Conservation (phyloP, 1,140 invertebrate species). For the Harpegnathos saltator region DNA sequence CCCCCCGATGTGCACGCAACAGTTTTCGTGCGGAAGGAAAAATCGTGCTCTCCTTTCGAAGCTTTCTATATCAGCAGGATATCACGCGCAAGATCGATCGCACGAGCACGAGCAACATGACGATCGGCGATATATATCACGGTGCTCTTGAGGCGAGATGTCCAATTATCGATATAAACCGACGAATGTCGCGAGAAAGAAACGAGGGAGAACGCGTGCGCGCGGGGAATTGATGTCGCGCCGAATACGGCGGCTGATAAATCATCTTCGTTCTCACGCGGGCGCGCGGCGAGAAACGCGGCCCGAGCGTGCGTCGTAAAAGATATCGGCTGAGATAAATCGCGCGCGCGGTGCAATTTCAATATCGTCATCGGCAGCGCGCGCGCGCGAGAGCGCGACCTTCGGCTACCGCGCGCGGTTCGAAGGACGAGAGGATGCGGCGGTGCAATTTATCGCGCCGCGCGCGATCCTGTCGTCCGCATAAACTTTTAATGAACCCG, state of each 20-base stretch:
- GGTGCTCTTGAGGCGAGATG: too few species aligned
- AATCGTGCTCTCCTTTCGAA: too few species aligned
- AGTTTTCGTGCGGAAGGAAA: too few species aligned
- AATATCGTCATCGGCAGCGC: background rate
- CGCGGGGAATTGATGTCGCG: background rate
- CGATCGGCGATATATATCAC: too few species aligned
- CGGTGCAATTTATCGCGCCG: slow-evolving; percentile 26
- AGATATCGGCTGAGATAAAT: slow-evolving; percentile 11
- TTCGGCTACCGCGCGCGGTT: too few species aligned
- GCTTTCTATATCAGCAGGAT: too few species aligned
- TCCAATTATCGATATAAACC: too few species aligned
- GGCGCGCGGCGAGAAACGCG: background rate
- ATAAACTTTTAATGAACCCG: slow-evolving; percentile 44
- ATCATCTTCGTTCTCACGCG: slow-evolving; percentile 18
- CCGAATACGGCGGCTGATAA: background rate
- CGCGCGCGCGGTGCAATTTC: slow-evolving; percentile 14
- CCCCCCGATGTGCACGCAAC: background rate
- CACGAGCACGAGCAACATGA: too few species aligned
- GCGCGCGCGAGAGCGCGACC: too few species aligned
- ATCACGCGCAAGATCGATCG: too few species aligned
- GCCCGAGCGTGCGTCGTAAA: background rate
- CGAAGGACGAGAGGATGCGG: background rate
- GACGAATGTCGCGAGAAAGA: too few species aligned
- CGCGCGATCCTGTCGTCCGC: background rate
- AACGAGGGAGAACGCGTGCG: background rate